phyloP scores from a whole-genome alignment of 2,113 vertebrate species.

The Tylochromis polylepis region DNA sequence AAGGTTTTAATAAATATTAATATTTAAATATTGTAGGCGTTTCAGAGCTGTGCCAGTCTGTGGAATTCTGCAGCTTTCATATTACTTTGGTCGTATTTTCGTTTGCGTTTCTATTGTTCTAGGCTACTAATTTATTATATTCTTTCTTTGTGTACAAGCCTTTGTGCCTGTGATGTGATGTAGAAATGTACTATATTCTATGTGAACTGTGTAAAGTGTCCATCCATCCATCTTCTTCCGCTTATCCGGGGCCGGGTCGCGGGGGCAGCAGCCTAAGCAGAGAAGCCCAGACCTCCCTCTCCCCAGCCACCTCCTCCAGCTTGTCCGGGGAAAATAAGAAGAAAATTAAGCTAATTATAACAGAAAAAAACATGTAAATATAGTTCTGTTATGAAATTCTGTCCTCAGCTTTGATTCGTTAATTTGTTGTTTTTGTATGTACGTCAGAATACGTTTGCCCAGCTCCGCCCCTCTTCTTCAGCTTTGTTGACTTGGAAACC shows the following conservation, averaged over 20 bases:
- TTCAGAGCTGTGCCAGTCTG: neutral
- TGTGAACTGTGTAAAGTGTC: neutral
- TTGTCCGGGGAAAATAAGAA: neutral
- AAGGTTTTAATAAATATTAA: neutral
- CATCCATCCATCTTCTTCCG: too few species aligned
- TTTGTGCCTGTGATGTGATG: neutral
- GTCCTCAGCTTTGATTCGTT: neutral
- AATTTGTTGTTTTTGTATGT: neutral
- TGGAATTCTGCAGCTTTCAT: neutral
- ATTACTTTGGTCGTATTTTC: neutral
- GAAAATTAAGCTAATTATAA: neutral
- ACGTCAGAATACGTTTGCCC: slow-evolving; percentile 1
- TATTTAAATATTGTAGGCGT: neutral
- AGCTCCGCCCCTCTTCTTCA: neutral
- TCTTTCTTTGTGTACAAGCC: neutral
- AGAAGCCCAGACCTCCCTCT: too few species aligned
- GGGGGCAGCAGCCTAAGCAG: too few species aligned
- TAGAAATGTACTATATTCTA: neutral
- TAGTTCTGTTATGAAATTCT: neutral
- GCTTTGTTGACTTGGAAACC: slow-evolving; percentile 57
- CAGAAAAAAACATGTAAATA: neutral
- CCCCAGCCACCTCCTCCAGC: too few species aligned
- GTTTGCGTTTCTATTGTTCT: neutral
- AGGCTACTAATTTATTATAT: neutral
- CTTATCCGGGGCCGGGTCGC: too few species aligned